phyloP scores from a whole-genome alignment of 1,140 invertebrate genomes.

The Pogonus chalceus region DNA sequence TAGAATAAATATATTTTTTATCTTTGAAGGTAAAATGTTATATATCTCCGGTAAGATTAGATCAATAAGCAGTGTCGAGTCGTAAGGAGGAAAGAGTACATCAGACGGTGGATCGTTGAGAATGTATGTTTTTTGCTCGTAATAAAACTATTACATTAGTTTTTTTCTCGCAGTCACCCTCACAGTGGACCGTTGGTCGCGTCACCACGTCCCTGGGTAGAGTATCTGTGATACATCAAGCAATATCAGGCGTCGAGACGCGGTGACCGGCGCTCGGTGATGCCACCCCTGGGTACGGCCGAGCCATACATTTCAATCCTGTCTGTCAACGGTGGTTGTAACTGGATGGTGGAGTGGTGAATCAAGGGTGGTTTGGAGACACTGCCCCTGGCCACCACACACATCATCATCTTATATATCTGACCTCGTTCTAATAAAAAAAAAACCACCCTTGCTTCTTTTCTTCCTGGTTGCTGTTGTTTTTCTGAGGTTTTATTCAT shows the following conservation, averaged over 20 bases:
- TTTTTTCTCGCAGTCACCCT: constrained; percentile 23
- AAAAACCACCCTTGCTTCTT: too few species aligned
- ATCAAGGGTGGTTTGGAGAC: constrained; percentile 12
- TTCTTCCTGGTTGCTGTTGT: too few species aligned
- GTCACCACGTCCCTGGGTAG: constrained; percentile 26
- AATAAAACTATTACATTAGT: constrained; percentile 37
- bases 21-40: too few species aligned
- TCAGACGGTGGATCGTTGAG: too few species aligned
- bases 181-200: constrained; percentile 9
- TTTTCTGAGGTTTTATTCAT: too few species aligned
- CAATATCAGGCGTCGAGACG: constrained; percentile 32
- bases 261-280: constrained; percentile 13
- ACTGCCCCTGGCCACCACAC: constrained; percentile 8
- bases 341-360: constrained; percentile 3
- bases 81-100: neutral
- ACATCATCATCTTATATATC: constrained; percentile 14
- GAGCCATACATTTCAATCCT: constrained; percentile 36
- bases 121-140: neutral
- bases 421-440: neutral
- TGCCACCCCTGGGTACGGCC: constrained; percentile 25
- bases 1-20: too few species aligned
- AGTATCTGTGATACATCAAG: constrained; percentile 37
- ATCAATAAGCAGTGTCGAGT: neutral
- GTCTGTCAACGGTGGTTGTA: constrained; percentile 25
- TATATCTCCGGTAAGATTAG: too few species aligned